phyloP scores from a whole-genome alignment of 2,797 vertebrate species.

The Neopelma chrysocephalum region DNA sequence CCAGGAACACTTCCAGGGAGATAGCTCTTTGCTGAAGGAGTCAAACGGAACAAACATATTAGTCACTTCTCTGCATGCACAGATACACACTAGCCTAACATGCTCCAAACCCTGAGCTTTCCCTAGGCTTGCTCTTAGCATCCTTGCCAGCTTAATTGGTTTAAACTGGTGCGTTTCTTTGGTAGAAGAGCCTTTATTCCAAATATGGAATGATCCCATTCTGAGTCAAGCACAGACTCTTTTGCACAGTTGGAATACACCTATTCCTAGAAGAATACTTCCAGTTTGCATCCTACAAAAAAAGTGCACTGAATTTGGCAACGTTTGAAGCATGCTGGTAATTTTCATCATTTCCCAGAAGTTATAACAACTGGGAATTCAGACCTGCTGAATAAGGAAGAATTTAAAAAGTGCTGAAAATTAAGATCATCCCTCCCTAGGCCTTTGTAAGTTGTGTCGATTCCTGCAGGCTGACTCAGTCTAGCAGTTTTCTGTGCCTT shows the following conservation, averaged over 20 bases:
- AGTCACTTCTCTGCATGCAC: neutral
- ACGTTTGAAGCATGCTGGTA: neutral
- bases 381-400: conserved; percentile 7
- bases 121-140: neutral
- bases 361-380: neutral
- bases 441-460: neutral
- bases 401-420: neutral
- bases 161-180: neutral
- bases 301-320: neutral
- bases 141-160: neutral
- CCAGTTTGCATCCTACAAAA: neutral
- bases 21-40: neutral
- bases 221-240: neutral
- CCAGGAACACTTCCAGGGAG: neutral
- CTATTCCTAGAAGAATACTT: conserved; percentile 16
- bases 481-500: neutral
- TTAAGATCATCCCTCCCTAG: neutral
- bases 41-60: neutral
- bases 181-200: neutral
- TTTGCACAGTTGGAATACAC: conserved; percentile 6
- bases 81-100: fast-evolving
- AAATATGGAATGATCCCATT: neutral
- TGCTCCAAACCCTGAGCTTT: neutral
- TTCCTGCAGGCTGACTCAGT: neutral
- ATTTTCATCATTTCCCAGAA: conserved; percentile 1